Percentiles rank a stretch among this genome's conserved stretches.
These are phyloP conservation scores for Netelia fuscicornis DNA, from an alignment of 2,888 invertebrate genomes.

Conservation along the genomic window DNA sequence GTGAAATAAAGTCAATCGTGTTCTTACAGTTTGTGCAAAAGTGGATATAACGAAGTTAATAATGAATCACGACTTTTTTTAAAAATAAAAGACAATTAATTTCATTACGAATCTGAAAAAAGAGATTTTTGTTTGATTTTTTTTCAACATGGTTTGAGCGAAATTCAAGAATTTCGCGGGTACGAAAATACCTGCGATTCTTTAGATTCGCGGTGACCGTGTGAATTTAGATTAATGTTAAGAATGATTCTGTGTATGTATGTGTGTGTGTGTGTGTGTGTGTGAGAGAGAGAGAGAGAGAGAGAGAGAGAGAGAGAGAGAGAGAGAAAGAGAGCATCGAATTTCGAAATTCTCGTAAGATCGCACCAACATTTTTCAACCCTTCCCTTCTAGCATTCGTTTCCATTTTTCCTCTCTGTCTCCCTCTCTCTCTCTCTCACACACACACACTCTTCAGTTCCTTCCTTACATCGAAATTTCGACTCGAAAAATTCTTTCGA, in stretches of 20 bases:
- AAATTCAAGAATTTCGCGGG: not conserved
- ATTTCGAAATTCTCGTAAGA: slow-evolving; percentile 60
- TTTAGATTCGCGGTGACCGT: slow-evolving; percentile 23
- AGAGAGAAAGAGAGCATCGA: slow-evolving; percentile 44
- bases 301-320: not conserved
- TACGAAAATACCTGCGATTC: slow-evolving; percentile 21
- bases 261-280: too few species aligned
- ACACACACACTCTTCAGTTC: not conserved
- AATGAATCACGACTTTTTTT: too few species aligned
- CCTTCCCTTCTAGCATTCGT: slow-evolving; percentile 41
- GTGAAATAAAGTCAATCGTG: too few species aligned
- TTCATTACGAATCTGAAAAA: not conserved
- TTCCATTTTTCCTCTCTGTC: slow-evolving; percentile 4
- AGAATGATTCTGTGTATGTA: slow-evolving; percentile 37
- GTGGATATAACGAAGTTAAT: too few species aligned
- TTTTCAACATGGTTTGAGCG: not conserved
- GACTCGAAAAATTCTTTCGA: slow-evolving; percentile 39
- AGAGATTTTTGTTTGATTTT: not conserved
- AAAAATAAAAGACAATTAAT: too few species aligned
- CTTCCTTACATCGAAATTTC: slow-evolving; percentile 19
- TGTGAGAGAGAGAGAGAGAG: not conserved
- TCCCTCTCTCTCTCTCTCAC: not conserved
- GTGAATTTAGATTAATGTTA: slow-evolving; percentile 50
- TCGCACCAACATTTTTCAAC: slow-evolving; percentile 56
- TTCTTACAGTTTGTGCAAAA: too few species aligned